Evolutionary conservation across 2,113 vertebrate species (phyloP).

Genomic region (Eulemur macaco): DNA sequence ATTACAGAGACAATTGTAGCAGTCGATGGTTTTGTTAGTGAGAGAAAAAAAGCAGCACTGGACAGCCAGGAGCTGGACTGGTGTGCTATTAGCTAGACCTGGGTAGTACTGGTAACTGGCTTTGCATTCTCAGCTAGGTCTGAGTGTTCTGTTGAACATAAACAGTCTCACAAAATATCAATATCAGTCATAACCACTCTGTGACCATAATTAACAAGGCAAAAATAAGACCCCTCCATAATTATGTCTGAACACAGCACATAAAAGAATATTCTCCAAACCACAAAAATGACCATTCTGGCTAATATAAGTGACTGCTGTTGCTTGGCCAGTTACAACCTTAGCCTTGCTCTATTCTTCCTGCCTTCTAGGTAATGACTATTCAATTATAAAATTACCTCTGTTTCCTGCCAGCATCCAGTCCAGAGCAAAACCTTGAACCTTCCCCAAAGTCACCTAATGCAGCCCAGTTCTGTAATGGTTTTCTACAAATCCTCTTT

Average conservation of each 20-base stretch:
- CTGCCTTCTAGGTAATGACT: neutral
- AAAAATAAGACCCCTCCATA: neutral
- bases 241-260: neutral
- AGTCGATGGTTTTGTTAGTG: neutral
- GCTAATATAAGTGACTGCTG: neutral
- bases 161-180: neutral
- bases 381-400: neutral
- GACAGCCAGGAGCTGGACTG: neutral
- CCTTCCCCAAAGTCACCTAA: neutral
- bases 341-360: neutral
- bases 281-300: neutral
- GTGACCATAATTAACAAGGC: neutral
- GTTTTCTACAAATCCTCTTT: neutral
- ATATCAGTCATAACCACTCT: neutral
- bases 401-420: neutral
- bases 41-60: neutral
- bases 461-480: neutral
- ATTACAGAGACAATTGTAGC: neutral
- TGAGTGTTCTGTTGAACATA: neutral
- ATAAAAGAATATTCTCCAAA: conserved; percentile 13
- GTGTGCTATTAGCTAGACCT: neutral
- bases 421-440: neutral
- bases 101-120: neutral
- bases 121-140: neutral
- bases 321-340: neutral